Base-by-base conservation (phyloP, 2,888 invertebrate genomes). In the Hyppa rectilinea region DNA sequence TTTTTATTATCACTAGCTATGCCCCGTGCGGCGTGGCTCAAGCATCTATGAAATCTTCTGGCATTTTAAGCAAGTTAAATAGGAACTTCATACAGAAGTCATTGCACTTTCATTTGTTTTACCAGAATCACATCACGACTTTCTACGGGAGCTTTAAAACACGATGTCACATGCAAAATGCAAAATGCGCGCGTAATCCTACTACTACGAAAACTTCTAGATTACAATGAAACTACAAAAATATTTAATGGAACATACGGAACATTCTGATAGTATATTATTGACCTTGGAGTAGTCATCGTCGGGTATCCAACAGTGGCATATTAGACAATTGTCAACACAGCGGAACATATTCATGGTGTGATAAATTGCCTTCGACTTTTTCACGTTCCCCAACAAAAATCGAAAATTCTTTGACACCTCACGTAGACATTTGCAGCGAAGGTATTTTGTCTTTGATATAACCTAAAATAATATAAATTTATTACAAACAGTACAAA, bases 361-460 rank as follows among this genome's bases (percentile, higher is more conserved):
- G 88, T 98, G 97, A 91, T 98, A 98, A 86, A 98, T 98, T 4
- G 98, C 98, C 90, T 98, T 98, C 90, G 98, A 97, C 91, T 98
- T 98, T 63, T 97, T 97, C n/a, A 98, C 98, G 96, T 98, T 97
- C 26, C 97, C 96, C 87, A 97, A 96, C 98, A 98, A 99, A 70
- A 97, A 96, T 63, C 97, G 97, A 87, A 98, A 96, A 88, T 98
- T 97, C 87, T 97, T 98, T 10, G 98, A 97, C 0, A 99, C 98
- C 14, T 97, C 97, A 5, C 97, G 97, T 52, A 99, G 92, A 0
- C 98, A 98, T 53, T 98, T 96, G 88, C 98, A 98, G 36, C 98
- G 97, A 89, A 98, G 98, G 89, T 98, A 98, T 88, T 97, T 97
- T 0, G 98, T 98, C 94, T 98, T 98, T 78, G 97, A 97, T 80